These are phyloP conservation scores for Miltochrista miniata DNA, from an alignment of 2,888 invertebrate species.

Conservation along the genomic window DNA sequence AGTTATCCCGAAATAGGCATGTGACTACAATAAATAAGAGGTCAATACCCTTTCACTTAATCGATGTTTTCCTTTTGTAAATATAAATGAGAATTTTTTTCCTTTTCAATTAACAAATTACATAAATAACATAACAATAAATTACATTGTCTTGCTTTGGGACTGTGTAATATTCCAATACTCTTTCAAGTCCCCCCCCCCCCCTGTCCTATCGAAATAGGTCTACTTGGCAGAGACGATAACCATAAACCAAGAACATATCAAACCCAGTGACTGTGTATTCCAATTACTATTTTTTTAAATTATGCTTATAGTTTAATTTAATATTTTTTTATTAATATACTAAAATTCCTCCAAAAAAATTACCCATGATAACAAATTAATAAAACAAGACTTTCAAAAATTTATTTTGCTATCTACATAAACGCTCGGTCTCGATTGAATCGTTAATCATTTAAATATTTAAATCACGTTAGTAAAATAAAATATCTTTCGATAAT, in stretches of 20 bases:
- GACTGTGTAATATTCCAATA: too few species aligned
- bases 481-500: conserved; percentile 45
- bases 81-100: too few species aligned
- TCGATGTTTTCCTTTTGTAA: not conserved
- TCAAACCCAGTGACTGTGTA: conserved; percentile 3
- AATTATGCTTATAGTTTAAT: conserved; percentile 33
- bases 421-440: conserved; percentile 42
- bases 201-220: not conserved
- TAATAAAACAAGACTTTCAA: conserved; percentile 9
- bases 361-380: too few species aligned
- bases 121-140: too few species aligned
- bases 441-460: conserved; percentile 43
- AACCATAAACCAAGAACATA: not conserved
- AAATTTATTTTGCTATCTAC: conserved; percentile 72
- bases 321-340: conserved; percentile 10
- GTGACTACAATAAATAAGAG: not conserved
- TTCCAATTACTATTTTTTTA: conserved; percentile 30
- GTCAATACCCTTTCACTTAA: not conserved
- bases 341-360: too few species aligned
- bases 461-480: conserved; percentile 61
- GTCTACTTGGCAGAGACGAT: not conserved
- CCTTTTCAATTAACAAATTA: too few species aligned
- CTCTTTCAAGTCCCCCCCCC: not conserved
- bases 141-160: too few species aligned
- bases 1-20: not conserved